Evolutionary conservation across 2,888 invertebrate genomes (phyloP), one percentile per base, ranked within the genome.

Genomic region (Tolmerus cingulatus): DNA sequence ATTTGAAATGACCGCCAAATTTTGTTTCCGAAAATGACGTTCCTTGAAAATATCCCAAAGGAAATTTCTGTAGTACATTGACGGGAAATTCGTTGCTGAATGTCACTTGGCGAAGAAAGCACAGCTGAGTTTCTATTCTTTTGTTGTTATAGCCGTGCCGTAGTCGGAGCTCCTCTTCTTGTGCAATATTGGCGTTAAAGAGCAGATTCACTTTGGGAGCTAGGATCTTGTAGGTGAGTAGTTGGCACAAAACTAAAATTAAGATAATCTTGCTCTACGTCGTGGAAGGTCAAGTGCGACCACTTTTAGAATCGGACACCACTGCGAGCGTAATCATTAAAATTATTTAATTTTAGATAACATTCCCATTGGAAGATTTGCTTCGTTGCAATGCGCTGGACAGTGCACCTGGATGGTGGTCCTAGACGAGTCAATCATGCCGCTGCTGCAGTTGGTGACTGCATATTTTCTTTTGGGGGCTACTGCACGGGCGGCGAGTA

Each of bases 351-450:
- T 66, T 66, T 66, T 66, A 76, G n/a, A 37, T 76, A 76, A 34
- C 14, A 37, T 14, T 40, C 12, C 40, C 34, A 76, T n/a, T 34
- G 30, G 34, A 34, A 34, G 4, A 27, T 27, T 27, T n/a, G n/a
- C 8, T 5, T 76, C 1, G 37, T 66, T 19, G 23, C 34, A 90
- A 97, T 97, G 96, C 94, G 94, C 92, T 98, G 98, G 98, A 97
- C 96, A 85, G 95, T 96, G 46, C 95, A 95, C 91, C 93, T 98
- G 88, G 97, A 97, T 91, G 98, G 97, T 43, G 98, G 98, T n/a
- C 98, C 98, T 19, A 94, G 96, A 90, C 94, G 98, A 88, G 98
- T 98, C 16, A 98, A 98, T 92, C 98, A 98, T 94, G 97, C 98
- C n/a, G 97, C 97, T 5, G 97, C 96, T 34, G 94, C 95, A 87